Evolutionary conservation across 2,797 vertebrate genomes (phyloP), one percentile per base, ranked within the genome.

Genomic region (Sorex maritimensis): DNA sequence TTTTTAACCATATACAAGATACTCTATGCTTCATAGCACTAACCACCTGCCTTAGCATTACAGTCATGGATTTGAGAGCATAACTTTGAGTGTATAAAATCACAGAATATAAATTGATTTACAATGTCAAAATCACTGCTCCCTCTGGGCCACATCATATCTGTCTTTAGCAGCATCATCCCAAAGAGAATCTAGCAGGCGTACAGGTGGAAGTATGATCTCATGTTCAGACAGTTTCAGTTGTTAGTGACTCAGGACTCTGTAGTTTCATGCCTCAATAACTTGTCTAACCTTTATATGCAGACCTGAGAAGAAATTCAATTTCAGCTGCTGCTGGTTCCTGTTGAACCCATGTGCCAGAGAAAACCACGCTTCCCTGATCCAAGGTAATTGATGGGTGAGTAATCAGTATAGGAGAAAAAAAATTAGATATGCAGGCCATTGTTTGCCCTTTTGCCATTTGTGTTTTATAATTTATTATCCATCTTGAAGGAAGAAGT

Each of bases 271-370:
- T 78, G 81, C 65, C 85, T 69, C 0, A 0, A 71, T 63, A 84
- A 58, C n/a, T 77, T 65, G 81, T 86, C 63, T 94, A 81, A 81
- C 81, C 19, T 91, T 86, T 49, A n/a, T 28, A 30, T 71, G 73
- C n/a, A 86, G 46, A 6, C 85, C 75, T 67, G 69, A 94, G 80
- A 77, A 94, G 71, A 95, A 96, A 86, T 78, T 30, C 61, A 91
- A 14, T 90, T 91, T 69, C n/a, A 92, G 44, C 69, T 73, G 46
- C 41, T 65, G n/a, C 55, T 75, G 77, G 28, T 82, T 95, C 38
- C 34, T 74, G 11, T 82, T 90, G 28, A 92, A 4, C 19, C 55
- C 5, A 24, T 26, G 28, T 15, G 23, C 38, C 82, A 85, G 46
- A 88, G 67, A 73, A 92, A 83, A 61, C 44, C 46, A 23, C 1